Percentiles rank a stretch among this genome's conserved stretches.
Evolutionary conservation across 2,797 vertebrate species (phyloP).

Genomic region (Odontamblyopus rebecca): DNA sequence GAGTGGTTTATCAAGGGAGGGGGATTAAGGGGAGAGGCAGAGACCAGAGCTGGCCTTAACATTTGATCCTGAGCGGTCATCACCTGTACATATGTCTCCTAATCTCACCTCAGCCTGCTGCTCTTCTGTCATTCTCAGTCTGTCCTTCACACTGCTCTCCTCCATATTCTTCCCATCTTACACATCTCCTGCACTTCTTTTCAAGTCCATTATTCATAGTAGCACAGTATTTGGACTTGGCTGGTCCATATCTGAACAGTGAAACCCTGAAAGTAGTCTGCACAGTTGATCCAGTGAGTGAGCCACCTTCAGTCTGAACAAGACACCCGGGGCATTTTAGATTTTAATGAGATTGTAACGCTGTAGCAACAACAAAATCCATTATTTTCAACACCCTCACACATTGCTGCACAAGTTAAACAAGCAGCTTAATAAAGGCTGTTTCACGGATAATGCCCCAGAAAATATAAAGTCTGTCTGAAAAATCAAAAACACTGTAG

Average conservation of each 20-base stretch:
- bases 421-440: not conserved
- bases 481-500: not conserved
- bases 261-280: not conserved
- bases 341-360: not conserved
- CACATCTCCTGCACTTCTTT: constrained; percentile 11
- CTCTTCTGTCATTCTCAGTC: constrained; percentile 23
- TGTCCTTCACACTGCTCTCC: constrained; percentile 3
- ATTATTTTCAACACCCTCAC: not conserved
- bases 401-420: not conserved
- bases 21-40: constrained; percentile 48
- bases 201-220: constrained; percentile 15
- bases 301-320: constrained; percentile 4
- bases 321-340: not conserved
- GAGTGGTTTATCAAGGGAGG: constrained; percentile 49
- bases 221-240: constrained; percentile 12
- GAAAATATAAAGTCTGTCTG: not conserved
- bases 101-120: constrained; percentile 73
- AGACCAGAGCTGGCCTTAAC: constrained; percentile 82
- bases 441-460: not conserved
- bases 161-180: constrained; percentile 15
- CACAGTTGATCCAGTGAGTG: not conserved
- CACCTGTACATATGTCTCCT: constrained; percentile 88
- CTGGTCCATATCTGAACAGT: not conserved
- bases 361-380: not conserved
- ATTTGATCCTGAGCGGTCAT: constrained; percentile 85